A percentile compares a stretch with the other conserved stretches of the same genome.
These are phyloP conservation scores for Polyommatus icarus DNA, from an alignment of 2,888 invertebrate species.

Conservation along the genomic window DNA sequence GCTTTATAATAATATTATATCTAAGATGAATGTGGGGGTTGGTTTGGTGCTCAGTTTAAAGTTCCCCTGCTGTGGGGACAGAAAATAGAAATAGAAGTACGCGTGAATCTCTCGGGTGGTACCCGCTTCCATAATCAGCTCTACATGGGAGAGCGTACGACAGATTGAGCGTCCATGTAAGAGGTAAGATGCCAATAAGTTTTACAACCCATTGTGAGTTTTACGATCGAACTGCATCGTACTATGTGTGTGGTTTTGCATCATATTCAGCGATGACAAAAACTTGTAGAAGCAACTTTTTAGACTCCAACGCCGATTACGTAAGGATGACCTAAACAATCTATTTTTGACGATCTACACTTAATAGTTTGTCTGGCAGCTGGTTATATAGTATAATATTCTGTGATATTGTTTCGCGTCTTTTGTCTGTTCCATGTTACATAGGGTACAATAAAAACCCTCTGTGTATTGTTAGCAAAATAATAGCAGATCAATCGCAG, in stretches of 20 bases:
- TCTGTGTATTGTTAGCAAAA: neutral
- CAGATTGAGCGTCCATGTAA: neutral
- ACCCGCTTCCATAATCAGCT: neutral
- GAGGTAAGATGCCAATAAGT: neutral
- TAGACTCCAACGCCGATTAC: slow-evolving; percentile 4
- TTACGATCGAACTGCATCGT: neutral
- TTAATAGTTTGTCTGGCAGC: neutral
- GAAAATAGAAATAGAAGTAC: slow-evolving; percentile 8
- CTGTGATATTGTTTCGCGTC: neutral
- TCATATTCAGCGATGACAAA: slow-evolving; percentile 19
- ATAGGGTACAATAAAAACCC: neutral
- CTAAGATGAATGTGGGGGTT: neutral
- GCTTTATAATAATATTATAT: no score
- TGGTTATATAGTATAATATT: neutral
- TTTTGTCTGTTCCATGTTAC: neutral
- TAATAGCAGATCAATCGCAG: neutral
- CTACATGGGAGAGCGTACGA: neutral
- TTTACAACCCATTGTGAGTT: slow-evolving; percentile 25
- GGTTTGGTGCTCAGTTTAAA: neutral
- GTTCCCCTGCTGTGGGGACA: neutral
- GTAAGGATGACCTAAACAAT: slow-evolving; percentile 1
- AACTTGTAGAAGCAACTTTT: slow-evolving; percentile 3
- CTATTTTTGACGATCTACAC: neutral
- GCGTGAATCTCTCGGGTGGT: neutral
- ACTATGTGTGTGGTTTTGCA: slow-evolving; percentile 1